Percentiles rank a stretch among this genome's conserved stretches.
These are phyloP conservation scores for Aleadryas rufinucha DNA, from an alignment of 2,113 vertebrate species.

Conservation along the genomic window DNA sequence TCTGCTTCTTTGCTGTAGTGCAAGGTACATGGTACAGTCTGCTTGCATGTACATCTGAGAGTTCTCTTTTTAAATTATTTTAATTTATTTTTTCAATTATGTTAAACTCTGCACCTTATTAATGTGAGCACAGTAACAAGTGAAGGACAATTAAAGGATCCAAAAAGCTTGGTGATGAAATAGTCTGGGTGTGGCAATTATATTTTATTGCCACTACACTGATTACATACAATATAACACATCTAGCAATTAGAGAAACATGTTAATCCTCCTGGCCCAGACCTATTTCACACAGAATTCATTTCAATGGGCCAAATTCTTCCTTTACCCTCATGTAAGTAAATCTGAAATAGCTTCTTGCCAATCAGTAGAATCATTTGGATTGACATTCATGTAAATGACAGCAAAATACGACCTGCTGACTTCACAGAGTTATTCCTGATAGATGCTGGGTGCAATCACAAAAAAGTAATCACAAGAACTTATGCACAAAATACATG, in stretches of 20 bases:
- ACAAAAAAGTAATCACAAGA: background rate
- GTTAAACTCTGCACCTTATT: conserved; percentile 7
- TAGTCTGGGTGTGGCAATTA: background rate
- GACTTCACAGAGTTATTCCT: conserved; percentile 7
- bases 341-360: background rate
- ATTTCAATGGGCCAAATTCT: conserved; percentile 5
- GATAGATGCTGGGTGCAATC: background rate
- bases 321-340: background rate
- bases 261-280: conserved; percentile 17
- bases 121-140: background rate
- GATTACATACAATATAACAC: conserved; percentile 35
- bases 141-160: conserved; percentile 10
- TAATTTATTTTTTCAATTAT: background rate
- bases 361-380: background rate
- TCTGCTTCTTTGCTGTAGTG: conserved; percentile 1
- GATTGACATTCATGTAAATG: background rate
- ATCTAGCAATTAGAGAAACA: conserved; percentile 55
- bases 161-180: conserved; percentile 17
- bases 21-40: background rate
- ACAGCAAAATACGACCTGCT: background rate
- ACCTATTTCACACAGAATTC: conserved; percentile 31
- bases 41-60: background rate
- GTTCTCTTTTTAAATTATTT: background rate
- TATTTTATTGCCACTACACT: conserved; percentile 43
- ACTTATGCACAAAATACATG: conserved; percentile 26